phyloP scores from a whole-genome alignment of 2,888 invertebrate genomes.

The Chloroclysta siterata region DNA sequence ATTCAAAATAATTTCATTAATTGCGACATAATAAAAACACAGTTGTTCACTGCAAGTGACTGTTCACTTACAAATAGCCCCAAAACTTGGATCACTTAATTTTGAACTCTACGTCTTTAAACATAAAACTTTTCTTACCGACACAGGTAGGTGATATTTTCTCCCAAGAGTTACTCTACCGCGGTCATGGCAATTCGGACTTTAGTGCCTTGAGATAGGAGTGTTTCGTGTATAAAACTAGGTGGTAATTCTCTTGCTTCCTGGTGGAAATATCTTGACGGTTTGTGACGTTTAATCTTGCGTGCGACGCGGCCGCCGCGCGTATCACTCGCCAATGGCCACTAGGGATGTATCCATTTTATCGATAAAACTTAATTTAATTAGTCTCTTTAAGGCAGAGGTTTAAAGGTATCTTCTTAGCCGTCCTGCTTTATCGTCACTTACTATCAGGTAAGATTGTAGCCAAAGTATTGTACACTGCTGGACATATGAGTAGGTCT shows the following conservation, averaged over 20 bases:
- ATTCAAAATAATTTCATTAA: conserved; percentile 49
- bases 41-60: conserved; percentile 69
- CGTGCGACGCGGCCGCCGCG: conserved; percentile 78
- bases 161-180: conserved; percentile 17
- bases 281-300: conserved; percentile 85
- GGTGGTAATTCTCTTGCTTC: conserved; percentile 49
- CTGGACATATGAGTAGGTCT: too few relatives aligned
- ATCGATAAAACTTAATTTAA: conserved; percentile 33
- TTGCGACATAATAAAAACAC: conserved; percentile 58
- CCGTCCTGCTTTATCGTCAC: too few relatives aligned
- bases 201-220: conserved; percentile 47
- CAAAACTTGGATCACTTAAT: neutral
- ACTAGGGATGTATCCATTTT: conserved; percentile 52
- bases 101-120: conserved; percentile 14
- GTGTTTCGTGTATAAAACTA: conserved; percentile 45
- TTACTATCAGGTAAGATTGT: too few relatives aligned
- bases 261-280: conserved; percentile 68
- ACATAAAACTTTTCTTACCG: conserved; percentile 10
- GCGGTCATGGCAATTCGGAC: conserved; percentile 40
- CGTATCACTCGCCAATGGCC: conserved; percentile 75
- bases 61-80: conserved; percentile 50
- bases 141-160: conserved; percentile 30
- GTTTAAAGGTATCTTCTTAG: too few relatives aligned
- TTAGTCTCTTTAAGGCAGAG: neutral
- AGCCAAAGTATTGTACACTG: too few relatives aligned